Evolutionary conservation across 2,888 invertebrate genomes (phyloP).

Genomic region (Shargacucullia verbasci): DNA sequence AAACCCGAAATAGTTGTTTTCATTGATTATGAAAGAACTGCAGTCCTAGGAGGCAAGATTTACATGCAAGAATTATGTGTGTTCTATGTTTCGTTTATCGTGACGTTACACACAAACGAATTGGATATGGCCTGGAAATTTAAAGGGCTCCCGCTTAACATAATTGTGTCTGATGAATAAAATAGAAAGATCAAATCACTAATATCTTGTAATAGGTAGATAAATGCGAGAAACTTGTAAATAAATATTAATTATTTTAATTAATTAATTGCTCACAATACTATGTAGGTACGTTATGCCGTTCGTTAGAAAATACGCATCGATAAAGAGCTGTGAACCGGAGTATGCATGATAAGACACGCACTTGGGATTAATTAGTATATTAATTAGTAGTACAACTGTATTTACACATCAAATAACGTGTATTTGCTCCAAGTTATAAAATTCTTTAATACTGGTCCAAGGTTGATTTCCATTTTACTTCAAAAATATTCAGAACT

Average conservation of each 20-base stretch:
- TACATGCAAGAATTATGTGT: neutral
- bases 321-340: conserved; percentile 19
- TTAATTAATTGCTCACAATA: neutral
- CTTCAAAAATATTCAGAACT: conserved; percentile 43
- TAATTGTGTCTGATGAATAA: neutral
- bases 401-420: conserved; percentile 5
- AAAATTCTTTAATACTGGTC: conserved; percentile 11
- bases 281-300: neutral
- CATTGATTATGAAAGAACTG: no score
- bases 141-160: neutral
- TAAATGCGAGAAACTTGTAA: no score
- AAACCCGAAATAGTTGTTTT: neutral
- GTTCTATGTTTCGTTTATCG: no score
- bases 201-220: no score
- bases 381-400: conserved; percentile 19
- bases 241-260: neutral
- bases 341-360: conserved; percentile 26
- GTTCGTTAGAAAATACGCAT: conserved; percentile 12
- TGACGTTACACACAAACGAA: no score
- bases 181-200: neutral
- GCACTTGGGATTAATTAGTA: conserved; percentile 36
- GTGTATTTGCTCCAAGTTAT: conserved; percentile 35
- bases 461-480: conserved; percentile 37
- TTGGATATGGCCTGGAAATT: neutral
- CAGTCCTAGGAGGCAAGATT: no score